Percentiles rank a stretch among this genome's conserved stretches.
phyloP scores from a whole-genome alignment of 2,113 vertebrate species.

The Morone saxatilis region DNA sequence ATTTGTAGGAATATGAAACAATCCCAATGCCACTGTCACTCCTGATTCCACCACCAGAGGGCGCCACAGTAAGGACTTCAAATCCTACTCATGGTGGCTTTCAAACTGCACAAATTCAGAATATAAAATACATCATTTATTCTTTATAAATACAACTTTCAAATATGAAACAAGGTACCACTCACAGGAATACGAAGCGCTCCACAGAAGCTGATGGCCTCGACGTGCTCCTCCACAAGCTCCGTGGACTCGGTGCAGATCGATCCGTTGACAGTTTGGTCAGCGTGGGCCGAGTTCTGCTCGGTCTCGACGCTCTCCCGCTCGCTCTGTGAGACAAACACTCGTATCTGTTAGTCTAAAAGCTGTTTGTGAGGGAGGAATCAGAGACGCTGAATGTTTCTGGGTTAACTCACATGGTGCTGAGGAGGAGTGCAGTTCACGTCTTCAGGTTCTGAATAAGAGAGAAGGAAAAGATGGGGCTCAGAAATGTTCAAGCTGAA shows the following conservation, averaged over 20 bases:
- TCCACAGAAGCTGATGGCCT: constrained; percentile 92
- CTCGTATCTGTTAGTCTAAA: neutral
- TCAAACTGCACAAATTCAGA: neutral
- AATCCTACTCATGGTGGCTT: neutral
- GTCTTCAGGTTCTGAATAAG: constrained; percentile 91
- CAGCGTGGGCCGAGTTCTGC: constrained; percentile 55
- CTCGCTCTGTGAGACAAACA: constrained; percentile 49
- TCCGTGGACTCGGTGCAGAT: constrained; percentile 59
- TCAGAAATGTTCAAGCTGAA: neutral
- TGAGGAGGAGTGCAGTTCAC: constrained; percentile 90
- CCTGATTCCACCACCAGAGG: constrained; percentile 11
- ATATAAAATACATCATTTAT: neutral
- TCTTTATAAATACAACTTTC: neutral
- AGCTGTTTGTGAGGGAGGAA: neutral
- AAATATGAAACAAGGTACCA: neutral
- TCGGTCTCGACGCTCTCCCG: constrained; percentile 78
- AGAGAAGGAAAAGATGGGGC: constrained; percentile 6
- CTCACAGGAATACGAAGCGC: constrained; percentile 96
- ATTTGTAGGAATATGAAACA: neutral
- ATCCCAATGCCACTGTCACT: neutral
- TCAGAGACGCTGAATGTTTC: neutral
- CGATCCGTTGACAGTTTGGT: constrained; percentile 49
- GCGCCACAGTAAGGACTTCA: fast-evolving
- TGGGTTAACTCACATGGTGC: constrained; percentile 87
- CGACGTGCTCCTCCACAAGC: constrained; percentile 56